Percentiles rank a stretch among this genome's conserved stretches.
Evolutionary conservation across 2,113 vertebrate species (phyloP).

Genomic region (Trochalopteron elliotii): DNA sequence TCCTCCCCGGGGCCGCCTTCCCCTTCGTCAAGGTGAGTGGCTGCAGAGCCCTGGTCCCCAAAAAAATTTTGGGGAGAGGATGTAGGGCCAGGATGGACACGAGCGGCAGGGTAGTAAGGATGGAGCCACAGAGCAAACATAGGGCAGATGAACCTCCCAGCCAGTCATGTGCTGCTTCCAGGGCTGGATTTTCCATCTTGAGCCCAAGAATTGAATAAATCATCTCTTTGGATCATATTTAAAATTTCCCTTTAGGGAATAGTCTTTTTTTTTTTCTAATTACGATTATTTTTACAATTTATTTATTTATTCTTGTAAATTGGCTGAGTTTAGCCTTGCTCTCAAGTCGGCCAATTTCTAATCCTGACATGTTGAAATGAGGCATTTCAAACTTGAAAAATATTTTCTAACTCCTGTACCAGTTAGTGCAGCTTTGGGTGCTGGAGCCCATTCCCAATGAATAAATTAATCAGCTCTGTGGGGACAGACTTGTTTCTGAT

Average conservation of each 20-base stretch:
- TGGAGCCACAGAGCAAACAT: background rate
- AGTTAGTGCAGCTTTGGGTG: background rate
- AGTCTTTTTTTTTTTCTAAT: background rate
- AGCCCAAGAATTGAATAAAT: background rate
- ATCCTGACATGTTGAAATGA: background rate
- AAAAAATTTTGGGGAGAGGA: rapidly evolving
- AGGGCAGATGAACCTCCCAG: background rate
- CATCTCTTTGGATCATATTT: background rate
- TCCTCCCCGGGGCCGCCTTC: conserved; percentile 90
- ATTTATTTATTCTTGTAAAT: background rate
- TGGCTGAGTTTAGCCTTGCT: background rate
- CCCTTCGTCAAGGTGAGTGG: conserved; percentile 89
- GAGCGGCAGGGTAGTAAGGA: background rate
- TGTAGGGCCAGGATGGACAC: rapidly evolving
- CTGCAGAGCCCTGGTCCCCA: rapidly evolving
- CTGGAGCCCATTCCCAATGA: rapidly evolving
- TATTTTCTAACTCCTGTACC: background rate
- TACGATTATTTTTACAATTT: background rate
- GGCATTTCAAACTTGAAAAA: background rate
- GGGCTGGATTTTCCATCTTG: background rate
- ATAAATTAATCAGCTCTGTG: background rate
- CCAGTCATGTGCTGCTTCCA: background rate
- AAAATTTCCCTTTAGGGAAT: background rate
- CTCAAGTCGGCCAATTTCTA: background rate
- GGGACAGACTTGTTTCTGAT: background rate